Conservation (phyloP, 2,888 invertebrate genomes). For the Papilio demoleus region DNA sequence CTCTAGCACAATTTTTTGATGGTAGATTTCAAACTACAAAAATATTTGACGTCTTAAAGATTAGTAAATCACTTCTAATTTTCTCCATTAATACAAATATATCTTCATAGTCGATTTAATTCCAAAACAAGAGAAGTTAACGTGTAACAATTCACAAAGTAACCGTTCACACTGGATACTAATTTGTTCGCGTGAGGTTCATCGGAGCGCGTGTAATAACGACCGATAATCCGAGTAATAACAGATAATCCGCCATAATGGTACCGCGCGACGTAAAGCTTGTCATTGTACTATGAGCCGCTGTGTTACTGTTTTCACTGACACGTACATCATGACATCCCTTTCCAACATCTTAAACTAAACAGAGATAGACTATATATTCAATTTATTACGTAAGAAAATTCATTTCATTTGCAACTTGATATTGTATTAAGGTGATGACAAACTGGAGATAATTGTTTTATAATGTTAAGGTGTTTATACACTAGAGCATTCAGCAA, state of each 20-base stretch:
- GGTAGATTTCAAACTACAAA: no score
- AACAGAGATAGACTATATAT: no score
- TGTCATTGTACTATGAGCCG: constrained; percentile 5
- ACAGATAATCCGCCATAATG: constrained; percentile 37
- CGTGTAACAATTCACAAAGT: not conserved
- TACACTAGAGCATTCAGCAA: not conserved
- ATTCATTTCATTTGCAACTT: constrained; percentile 14
- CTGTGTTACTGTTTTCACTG: not conserved
- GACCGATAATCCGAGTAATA: constrained; percentile 32
- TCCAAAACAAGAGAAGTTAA: constrained; percentile 5
- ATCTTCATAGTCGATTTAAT: constrained; percentile 18
- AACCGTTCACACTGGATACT: constrained; percentile 3
- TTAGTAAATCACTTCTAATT: no score
- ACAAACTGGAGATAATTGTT: not conserved
- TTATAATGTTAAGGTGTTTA: not conserved
- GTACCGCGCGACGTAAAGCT: constrained; percentile 26
- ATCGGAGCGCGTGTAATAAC: constrained; percentile 30
- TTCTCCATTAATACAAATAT: no score
- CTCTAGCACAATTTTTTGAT: no score
- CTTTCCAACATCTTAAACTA: no score
- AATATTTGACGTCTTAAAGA: no score
- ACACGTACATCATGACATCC: no score
- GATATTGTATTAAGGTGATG: not conserved
- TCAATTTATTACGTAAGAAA: no score
- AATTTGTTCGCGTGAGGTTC: constrained; percentile 19